Conservation (phyloP, 2,113 vertebrate species). For the Gobiocypris rarus region DNA sequence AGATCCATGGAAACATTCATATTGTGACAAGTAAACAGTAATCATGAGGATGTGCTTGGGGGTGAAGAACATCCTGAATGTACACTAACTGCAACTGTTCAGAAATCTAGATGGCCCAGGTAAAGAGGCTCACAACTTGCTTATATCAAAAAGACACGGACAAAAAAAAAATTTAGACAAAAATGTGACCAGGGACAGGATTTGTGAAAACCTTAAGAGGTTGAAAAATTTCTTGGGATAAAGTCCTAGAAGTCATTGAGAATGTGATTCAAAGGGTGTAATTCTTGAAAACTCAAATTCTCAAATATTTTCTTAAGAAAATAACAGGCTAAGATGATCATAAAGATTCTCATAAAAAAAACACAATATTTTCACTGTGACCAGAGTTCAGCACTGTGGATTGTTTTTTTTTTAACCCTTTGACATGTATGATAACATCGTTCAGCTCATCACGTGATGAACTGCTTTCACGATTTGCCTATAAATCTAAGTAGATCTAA, state of each 20-base stretch:
- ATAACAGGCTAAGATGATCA: too few species aligned
- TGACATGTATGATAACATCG: too few species aligned
- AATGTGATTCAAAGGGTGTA: too few species aligned
- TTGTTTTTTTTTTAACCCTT: too few species aligned
- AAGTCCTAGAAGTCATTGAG: neutral
- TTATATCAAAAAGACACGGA: neutral
- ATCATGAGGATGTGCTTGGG: neutral
- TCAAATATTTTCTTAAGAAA: too few species aligned
- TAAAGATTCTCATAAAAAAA: too few species aligned
- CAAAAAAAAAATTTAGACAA: neutral
- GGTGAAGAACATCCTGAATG: neutral
- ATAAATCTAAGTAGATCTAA: too few species aligned
- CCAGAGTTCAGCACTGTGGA: too few species aligned
- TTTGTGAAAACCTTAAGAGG: neutral
- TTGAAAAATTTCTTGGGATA: neutral
- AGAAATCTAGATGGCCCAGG: neutral
- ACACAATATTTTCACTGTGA: too few species aligned
- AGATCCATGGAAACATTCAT: slow-evolving; percentile 9
- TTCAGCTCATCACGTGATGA: too few species aligned
- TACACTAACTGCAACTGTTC: neutral
- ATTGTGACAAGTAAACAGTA: slow-evolving; percentile 9
- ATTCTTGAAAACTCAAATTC: too few species aligned
- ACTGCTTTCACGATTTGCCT: too few species aligned
- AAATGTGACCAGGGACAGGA: neutral
- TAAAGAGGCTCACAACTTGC: neutral